Evolutionary conservation across 2,888 invertebrate species (phyloP).

Genomic region (Geotrupes spiniger): DNA sequence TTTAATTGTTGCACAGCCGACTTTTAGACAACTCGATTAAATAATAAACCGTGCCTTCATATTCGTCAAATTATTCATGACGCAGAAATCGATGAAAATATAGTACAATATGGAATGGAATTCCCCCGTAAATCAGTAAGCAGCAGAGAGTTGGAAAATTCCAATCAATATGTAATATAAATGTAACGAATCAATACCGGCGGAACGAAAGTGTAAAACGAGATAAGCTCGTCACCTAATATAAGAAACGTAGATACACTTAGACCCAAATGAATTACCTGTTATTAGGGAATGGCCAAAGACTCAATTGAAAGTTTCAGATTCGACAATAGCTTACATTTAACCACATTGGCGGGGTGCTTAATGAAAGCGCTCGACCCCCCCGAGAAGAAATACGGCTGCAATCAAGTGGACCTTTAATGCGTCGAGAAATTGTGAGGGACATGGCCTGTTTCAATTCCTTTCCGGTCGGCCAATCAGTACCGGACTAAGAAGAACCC

Average conservation of each 20-base stretch:
- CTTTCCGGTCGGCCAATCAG: slow-evolving; percentile 45
- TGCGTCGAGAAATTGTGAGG: slow-evolving; percentile 47
- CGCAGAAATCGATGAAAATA: too few relatives aligned
- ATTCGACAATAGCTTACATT: slow-evolving; percentile 45
- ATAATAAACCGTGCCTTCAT: too few relatives aligned
- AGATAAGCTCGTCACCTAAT: slow-evolving; percentile 13
- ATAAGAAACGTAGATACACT: slow-evolving; percentile 20
- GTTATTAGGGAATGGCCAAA: slow-evolving; percentile 42
- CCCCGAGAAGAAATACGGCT: slow-evolving; percentile 47
- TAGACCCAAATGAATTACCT: slow-evolving; percentile 39
- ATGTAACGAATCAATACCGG: slow-evolving; percentile 5
- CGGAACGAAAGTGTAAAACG: neutral
- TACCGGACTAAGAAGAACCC: slow-evolving; percentile 35
- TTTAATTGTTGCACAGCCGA: too few relatives aligned
- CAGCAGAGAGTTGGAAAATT: too few relatives aligned
- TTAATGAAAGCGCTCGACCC: slow-evolving; percentile 46
- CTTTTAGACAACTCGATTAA: too few relatives aligned
- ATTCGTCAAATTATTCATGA: too few relatives aligned
- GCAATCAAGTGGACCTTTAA: slow-evolving; percentile 50
- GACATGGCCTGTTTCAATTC: slow-evolving; percentile 46
- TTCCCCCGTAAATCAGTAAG: too few relatives aligned
- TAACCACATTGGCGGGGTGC: slow-evolving; percentile 43
- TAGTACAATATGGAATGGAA: too few relatives aligned
- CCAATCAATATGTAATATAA: slow-evolving; percentile 17
- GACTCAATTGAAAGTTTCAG: slow-evolving; percentile 45